A percentile compares a stretch with the other conserved stretches of the same genome.
These are phyloP conservation scores for Pollenia amentaria DNA, from an alignment of 2,888 invertebrate species.

Conservation along the genomic window DNA sequence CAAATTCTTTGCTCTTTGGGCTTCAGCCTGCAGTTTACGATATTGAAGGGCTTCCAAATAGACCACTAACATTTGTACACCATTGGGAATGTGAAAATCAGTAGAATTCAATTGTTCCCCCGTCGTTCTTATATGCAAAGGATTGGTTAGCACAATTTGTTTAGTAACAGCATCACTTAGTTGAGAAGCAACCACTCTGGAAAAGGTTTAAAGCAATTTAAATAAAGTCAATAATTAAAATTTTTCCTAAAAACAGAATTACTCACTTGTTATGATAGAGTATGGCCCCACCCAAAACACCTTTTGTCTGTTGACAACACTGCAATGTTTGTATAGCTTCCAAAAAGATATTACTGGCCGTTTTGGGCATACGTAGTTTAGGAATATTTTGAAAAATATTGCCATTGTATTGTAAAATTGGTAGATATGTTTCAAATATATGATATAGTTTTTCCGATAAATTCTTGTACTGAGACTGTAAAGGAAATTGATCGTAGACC, in stretches of 20 bases:
- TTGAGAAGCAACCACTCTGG: slow-evolving; percentile 92
- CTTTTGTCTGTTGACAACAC: slow-evolving; percentile 91
- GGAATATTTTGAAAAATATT: slow-evolving; percentile 94
- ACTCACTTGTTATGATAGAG: slow-evolving; percentile 95
- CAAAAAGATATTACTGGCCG: slow-evolving; percentile 93
- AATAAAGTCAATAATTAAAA: not conserved
- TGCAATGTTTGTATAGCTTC: slow-evolving; percentile 95
- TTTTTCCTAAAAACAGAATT: not conserved
- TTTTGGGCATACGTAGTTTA: slow-evolving; percentile 93
- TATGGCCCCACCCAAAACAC: slow-evolving; percentile 93
- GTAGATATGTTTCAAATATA: slow-evolving; percentile 95
- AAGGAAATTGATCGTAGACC: slow-evolving; percentile 87
- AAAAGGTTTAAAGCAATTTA: slow-evolving; percentile 74
- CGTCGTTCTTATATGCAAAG: slow-evolving; percentile 92
- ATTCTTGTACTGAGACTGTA: slow-evolving; percentile 84
- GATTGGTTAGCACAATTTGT: slow-evolving; percentile 92
- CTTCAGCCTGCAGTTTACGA: slow-evolving; percentile 85
- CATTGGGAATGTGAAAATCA: slow-evolving; percentile 91
- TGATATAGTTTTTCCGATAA: slow-evolving; percentile 91
- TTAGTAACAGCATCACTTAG: slow-evolving; percentile 90
- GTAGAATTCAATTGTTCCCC: slow-evolving; percentile 87
- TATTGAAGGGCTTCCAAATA: slow-evolving; percentile 89
- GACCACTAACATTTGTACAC: slow-evolving; percentile 92
- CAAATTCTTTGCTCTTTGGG: slow-evolving; percentile 84
- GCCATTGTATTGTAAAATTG: slow-evolving; percentile 92